Evolutionary conservation across 2,888 invertebrate species (phyloP).

Genomic region (Holacanthella duospinosa): DNA sequence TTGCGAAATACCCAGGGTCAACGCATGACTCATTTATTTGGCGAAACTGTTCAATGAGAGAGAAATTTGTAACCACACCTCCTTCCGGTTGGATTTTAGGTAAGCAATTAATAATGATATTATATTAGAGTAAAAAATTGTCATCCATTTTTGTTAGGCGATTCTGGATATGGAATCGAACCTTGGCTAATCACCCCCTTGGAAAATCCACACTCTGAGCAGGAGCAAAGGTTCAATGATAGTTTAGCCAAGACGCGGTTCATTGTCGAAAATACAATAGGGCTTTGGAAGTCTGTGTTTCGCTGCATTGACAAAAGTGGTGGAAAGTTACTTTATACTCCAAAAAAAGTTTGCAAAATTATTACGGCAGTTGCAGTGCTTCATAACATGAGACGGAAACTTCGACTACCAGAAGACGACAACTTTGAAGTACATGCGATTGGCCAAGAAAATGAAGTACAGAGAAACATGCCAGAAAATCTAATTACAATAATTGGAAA

Average conservation of each 20-base stretch:
- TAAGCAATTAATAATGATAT: neutral
- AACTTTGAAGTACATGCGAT: neutral
- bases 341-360: slow-evolving; percentile 10
- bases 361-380: slow-evolving; percentile 10
- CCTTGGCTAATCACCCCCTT: slow-evolving; percentile 13
- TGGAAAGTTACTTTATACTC: slow-evolving; percentile 6
- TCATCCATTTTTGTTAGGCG: neutral
- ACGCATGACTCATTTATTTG: slow-evolving; percentile 18
- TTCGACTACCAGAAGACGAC: neutral
- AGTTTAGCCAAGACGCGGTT: slow-evolving; percentile 9
- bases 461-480: neutral
- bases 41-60: too few species aligned
- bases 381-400: slow-evolving; percentile 12
- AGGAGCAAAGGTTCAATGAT: slow-evolving; percentile 1
- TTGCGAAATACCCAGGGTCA: slow-evolving; percentile 19
- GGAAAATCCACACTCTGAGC: neutral
- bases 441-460: neutral
- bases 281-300: slow-evolving; percentile 13
- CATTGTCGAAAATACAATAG: slow-evolving; percentile 16
- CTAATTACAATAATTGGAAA: neutral
- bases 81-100: too few species aligned
- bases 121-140: neutral
- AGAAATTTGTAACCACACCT: too few species aligned
- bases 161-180: slow-evolving; percentile 14
- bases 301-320: slow-evolving; percentile 6